A percentile compares a stretch with the other conserved stretches of the same genome.
Evolutionary conservation across 2,113 vertebrate species (phyloP).

Genomic region (Oceanodroma tethys): DNA sequence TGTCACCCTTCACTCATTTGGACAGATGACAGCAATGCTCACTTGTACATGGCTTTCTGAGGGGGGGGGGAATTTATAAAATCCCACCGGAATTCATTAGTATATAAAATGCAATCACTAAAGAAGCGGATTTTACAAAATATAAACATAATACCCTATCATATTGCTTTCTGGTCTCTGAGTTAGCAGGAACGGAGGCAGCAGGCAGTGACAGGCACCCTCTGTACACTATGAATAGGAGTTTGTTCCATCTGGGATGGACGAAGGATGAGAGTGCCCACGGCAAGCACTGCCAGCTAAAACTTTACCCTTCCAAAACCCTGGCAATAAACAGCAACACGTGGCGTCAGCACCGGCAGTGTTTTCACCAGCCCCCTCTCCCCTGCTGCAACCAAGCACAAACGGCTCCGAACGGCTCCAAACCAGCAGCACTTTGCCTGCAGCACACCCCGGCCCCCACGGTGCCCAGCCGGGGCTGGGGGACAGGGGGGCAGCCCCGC

Average conservation of each 20-base stretch:
- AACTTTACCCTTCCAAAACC: neutral
- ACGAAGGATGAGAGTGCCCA: neutral
- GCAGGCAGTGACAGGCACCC: neutral
- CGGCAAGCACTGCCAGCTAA: neutral
- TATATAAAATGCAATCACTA: neutral
- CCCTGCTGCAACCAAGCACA: neutral
- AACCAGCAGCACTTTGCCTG: neutral
- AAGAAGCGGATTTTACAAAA: neutral
- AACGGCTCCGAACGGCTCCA: fast-evolving
- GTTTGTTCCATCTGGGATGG: neutral
- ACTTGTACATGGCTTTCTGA: neutral
- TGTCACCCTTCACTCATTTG: neutral
- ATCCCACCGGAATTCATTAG: neutral
- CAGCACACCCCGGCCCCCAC: fast-evolving
- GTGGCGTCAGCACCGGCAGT: neutral
- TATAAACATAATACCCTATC: neutral
- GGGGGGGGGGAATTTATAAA: neutral
- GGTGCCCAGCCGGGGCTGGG: neutral
- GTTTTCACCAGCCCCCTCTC: neutral
- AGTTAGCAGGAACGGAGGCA: neutral
- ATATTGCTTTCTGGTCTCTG: neutral
- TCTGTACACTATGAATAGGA: neutral
- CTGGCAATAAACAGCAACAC: neutral
- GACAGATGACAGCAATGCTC: neutral
- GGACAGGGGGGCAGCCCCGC: neutral